phyloP scores from a whole-genome alignment of 2,888 invertebrate genomes.

The Agrotis exclamationis region DNA sequence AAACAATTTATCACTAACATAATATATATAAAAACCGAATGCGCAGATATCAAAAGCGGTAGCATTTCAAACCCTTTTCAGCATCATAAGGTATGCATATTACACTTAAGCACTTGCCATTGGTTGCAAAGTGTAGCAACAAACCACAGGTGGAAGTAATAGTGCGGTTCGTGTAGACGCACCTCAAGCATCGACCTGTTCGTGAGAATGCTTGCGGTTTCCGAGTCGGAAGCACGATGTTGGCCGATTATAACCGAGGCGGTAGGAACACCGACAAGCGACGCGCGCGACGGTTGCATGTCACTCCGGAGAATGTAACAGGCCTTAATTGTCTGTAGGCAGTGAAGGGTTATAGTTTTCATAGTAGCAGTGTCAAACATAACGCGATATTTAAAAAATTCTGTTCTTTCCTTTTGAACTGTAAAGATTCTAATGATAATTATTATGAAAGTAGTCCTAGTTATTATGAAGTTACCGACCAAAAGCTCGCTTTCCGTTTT shows the following conservation, averaged over 20 bases:
- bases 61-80: slow-evolving; percentile 36
- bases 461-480: no score
- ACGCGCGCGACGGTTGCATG: slow-evolving; percentile 48
- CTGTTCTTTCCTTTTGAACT: no score
- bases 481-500: no score
- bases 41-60: slow-evolving; percentile 22
- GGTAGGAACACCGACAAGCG: slow-evolving; percentile 54
- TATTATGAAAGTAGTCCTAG: no score
- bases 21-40: slow-evolving; percentile 20
- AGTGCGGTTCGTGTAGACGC: slow-evolving; percentile 59
- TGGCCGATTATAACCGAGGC: slow-evolving; percentile 61
- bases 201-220: slow-evolving; percentile 79
- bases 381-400: no score
- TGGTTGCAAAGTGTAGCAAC: slow-evolving; percentile 51
- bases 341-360: background rate
- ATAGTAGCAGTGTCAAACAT: background rate
- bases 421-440: no score
- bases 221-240: slow-evolving; percentile 77
- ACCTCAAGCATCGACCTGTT: slow-evolving; percentile 49
- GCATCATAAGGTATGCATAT: slow-evolving; percentile 48
- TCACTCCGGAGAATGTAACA: slow-evolving; percentile 36
- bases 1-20: background rate
- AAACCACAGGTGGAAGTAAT: slow-evolving; percentile 67
- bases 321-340: slow-evolving; percentile 27
- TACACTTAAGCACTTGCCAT: slow-evolving; percentile 61